These are phyloP conservation scores for Heliopora coerulea DNA, from an alignment of 92 coral and sea anemone genomes.

Conservation along the genomic window DNA sequence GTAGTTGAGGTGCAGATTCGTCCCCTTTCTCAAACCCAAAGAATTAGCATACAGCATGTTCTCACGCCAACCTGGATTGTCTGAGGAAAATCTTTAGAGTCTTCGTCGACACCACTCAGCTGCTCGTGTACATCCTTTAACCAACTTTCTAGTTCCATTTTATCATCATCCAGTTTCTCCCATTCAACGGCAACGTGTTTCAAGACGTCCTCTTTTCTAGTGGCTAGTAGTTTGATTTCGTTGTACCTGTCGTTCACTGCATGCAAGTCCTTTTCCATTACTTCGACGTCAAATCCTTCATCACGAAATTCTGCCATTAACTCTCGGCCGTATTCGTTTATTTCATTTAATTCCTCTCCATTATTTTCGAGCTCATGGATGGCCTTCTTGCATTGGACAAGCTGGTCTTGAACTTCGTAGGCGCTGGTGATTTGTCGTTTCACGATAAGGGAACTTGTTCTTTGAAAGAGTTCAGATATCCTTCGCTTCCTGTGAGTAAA, in stretches of 20 bases:
- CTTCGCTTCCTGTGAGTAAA: slow-evolving; percentile 82
- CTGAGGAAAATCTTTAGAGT: background rate
- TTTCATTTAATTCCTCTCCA: slow-evolving; percentile 65
- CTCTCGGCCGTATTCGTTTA: slow-evolving; percentile 70
- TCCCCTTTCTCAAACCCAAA: too few relatives aligned
- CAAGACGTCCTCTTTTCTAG: slow-evolving; percentile 60
- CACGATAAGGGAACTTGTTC: slow-evolving; percentile 76
- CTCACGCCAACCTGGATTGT: slow-evolving; percentile 7
- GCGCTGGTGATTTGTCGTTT: slow-evolving; percentile 68
- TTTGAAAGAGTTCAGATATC: slow-evolving; percentile 79
- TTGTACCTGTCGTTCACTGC: slow-evolving; percentile 57
- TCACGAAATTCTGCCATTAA: slow-evolving; percentile 74
- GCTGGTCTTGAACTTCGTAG: slow-evolving; percentile 78
- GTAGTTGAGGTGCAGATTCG: too few relatives aligned
- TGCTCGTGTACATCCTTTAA: slow-evolving; percentile 77
- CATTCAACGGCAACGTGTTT: slow-evolving; percentile 76
- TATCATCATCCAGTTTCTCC: slow-evolving; percentile 90
- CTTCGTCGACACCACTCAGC: slow-evolving; percentile 32
- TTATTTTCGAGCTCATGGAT: slow-evolving; percentile 66
- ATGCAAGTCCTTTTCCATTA: slow-evolving; percentile 75
- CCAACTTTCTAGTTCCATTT: slow-evolving; percentile 80
- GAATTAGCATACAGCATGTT: background rate
- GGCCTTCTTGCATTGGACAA: slow-evolving; percentile 78
- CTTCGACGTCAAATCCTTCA: slow-evolving; percentile 78
- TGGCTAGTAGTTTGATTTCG: slow-evolving; percentile 11